These are phyloP conservation scores for Siniperca knerii DNA, from an alignment of 2,113 vertebrate species.

Conservation along the genomic window DNA sequence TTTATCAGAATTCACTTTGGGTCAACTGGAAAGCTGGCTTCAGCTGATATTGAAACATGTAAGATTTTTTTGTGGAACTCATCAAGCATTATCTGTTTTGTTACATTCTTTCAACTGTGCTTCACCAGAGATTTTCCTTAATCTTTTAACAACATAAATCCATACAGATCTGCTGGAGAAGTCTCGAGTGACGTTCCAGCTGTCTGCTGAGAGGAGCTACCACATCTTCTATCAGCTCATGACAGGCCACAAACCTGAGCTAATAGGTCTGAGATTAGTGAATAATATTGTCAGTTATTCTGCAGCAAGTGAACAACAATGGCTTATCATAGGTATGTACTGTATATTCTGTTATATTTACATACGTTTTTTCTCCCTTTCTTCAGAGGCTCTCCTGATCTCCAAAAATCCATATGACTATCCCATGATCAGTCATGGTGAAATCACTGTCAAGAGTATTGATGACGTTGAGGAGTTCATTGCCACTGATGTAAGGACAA, in stretches of 20 bases:
- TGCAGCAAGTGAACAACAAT: neutral
- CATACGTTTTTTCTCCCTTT: neutral
- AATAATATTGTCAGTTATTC: neutral
- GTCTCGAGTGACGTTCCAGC: constrained; percentile 74
- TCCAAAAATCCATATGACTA: constrained; percentile 78
- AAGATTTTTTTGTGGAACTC: constrained; percentile 63
- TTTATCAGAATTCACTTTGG: constrained; percentile 96
- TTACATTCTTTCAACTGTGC: neutral
- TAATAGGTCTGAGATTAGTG: constrained; percentile 32
- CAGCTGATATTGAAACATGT: constrained; percentile 98
- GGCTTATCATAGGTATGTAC: neutral
- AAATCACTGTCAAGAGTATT: constrained; percentile 80
- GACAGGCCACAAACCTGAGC: constrained; percentile 82
- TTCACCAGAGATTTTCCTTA: neutral
- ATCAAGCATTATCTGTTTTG: neutral
- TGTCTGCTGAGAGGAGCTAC: constrained; percentile 83
- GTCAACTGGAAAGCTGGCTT: constrained; percentile 93
- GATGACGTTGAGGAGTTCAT: constrained; percentile 78
- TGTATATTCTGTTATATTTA: neutral
- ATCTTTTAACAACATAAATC: constrained; percentile 2
- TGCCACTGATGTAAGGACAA: constrained; percentile 72
- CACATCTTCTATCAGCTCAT: constrained; percentile 83
- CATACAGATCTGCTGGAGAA: constrained; percentile 78
- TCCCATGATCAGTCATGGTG: constrained; percentile 77
- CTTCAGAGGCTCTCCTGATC: constrained; percentile 81